A percentile compares a stretch with the other conserved stretches of the same genome.
phyloP scores from a whole-genome alignment of 2,797 vertebrate species.

The Pseudochirops corinnae region DNA sequence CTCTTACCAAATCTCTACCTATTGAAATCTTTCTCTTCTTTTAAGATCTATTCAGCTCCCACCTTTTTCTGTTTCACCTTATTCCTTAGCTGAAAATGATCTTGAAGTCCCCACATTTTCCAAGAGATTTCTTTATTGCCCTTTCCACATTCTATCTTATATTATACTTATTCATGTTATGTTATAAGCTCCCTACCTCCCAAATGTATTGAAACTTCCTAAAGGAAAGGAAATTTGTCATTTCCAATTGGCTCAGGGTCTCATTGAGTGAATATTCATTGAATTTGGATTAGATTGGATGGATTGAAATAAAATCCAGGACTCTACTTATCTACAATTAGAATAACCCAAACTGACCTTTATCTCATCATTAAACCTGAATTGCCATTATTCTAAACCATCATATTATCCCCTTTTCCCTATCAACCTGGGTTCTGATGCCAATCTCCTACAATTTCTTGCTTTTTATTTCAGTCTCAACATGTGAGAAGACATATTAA shows the following conservation, averaged over 20 bases:
- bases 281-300: background rate
- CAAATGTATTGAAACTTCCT: background rate
- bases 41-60: background rate
- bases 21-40: background rate
- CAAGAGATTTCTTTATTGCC: background rate
- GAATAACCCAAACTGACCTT: background rate
- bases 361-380: background rate
- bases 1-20: background rate
- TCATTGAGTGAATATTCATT: background rate
- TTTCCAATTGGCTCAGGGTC: background rate
- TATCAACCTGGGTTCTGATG: background rate
- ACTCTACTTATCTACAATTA: background rate
- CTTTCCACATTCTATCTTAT: background rate
- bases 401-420: background rate
- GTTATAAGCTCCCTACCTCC: background rate
- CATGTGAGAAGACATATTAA: background rate
- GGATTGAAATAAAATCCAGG: background rate
- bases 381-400: background rate
- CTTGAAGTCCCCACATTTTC: background rate
- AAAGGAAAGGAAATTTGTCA: background rate
- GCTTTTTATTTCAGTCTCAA: background rate
- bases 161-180: background rate
- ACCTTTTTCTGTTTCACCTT: background rate
- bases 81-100: background rate
- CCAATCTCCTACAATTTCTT: background rate